Evolutionary conservation across 2,888 invertebrate genomes (phyloP).

Genomic region (Disparrhopalites patrizii): DNA sequence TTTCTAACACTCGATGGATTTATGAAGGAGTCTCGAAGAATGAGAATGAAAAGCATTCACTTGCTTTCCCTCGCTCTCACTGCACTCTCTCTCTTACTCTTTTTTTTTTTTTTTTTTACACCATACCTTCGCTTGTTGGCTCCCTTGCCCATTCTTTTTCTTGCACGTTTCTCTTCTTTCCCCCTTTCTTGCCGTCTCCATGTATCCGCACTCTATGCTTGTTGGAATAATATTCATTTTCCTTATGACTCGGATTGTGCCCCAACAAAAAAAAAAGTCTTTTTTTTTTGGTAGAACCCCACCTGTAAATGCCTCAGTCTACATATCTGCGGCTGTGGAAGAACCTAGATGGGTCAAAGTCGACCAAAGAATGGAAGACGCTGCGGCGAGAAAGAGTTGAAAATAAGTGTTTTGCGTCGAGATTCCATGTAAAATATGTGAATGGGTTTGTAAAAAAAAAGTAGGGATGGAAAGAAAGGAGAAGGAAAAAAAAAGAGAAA

Average conservation of each 20-base stretch:
- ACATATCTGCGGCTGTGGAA: too few species aligned
- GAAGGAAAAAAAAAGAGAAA: neutral
- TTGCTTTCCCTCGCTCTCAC: neutral
- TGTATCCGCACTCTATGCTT: too few species aligned
- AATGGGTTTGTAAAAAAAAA: too few species aligned
- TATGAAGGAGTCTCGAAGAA: conserved; percentile 38
- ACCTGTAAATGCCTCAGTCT: conserved; percentile 23
- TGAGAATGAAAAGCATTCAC: conserved; percentile 31
- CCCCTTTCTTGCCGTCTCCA: neutral
- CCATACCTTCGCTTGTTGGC: too few species aligned
- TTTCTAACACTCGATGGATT: conserved; percentile 36
- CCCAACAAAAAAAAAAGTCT: too few species aligned
- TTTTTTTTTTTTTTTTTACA: too few species aligned
- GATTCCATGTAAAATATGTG: too few species aligned
- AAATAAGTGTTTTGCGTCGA: too few species aligned
- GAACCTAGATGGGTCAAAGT: conserved; percentile 24
- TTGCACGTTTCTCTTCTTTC: neutral
- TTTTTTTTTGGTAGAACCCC: conserved; percentile 2
- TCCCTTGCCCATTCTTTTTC: neutral
- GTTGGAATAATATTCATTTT: too few species aligned
- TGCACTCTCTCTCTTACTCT: neutral
- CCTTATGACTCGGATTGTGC: too few species aligned
- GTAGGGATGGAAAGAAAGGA: neutral
- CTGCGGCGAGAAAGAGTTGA: too few species aligned
- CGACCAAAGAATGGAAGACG: too few species aligned